Evolutionary conservation across 2,797 vertebrate genomes (phyloP).

Genomic region (Adelosebastes latens): DNA sequence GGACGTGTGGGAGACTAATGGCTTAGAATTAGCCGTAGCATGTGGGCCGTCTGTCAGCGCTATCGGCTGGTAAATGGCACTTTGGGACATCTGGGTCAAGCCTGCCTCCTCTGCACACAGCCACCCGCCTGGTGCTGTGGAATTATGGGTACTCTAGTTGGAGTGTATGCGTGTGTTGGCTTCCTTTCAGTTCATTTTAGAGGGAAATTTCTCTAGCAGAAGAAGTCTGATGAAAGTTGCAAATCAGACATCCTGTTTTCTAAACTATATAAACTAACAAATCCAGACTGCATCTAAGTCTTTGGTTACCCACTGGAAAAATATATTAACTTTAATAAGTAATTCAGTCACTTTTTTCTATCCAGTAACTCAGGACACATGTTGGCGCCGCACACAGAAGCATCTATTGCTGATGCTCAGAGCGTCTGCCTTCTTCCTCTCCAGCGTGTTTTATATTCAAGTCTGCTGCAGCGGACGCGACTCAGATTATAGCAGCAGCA

Average conservation of each 20-base stretch:
- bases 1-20: slow-evolving; percentile 57
- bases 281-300: background rate
- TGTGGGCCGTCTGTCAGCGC: slow-evolving; percentile 52
- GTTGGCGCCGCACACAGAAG: background rate
- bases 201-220: background rate
- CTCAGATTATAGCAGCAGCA: background rate
- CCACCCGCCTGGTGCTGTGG: background rate
- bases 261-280: background rate
- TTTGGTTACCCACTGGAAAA: background rate
- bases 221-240: background rate
- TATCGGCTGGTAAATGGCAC: slow-evolving; percentile 43
- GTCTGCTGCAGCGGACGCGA: slow-evolving; percentile 2
- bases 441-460: slow-evolving; percentile 9
- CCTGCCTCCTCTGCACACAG: slow-evolving; percentile 34
- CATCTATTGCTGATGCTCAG: slow-evolving; percentile 25
- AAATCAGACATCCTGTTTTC: background rate
- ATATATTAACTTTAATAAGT: background rate
- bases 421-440: slow-evolving; percentile 11
- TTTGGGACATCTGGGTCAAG: slow-evolving; percentile 41
- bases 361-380: background rate
- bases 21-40: slow-evolving; percentile 50
- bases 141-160: slow-evolving; percentile 4
- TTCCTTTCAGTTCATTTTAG: background rate
- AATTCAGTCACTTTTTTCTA: background rate
- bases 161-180: background rate